Conservation (phyloP, 2,888 invertebrate species). For the Zaprionus lineosus region DNA sequence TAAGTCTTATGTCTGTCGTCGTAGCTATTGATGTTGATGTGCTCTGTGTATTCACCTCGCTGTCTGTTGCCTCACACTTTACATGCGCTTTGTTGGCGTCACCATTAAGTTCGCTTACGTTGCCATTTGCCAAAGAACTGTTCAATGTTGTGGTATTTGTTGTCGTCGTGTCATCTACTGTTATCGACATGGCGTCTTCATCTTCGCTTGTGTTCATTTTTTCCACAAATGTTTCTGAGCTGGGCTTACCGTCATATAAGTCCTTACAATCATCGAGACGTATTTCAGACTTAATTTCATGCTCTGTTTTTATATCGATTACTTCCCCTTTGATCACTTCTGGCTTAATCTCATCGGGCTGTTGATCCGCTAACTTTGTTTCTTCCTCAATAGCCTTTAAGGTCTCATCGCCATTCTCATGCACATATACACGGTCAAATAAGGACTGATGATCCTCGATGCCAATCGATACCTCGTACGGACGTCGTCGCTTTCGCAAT, state of each 20-base stretch:
- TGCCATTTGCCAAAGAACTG: slow-evolving; percentile 36
- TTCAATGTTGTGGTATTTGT: slow-evolving; percentile 1
- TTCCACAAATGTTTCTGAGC: slow-evolving; percentile 53
- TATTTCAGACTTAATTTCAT: slow-evolving; percentile 15
- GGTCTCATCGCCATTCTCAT: slow-evolving; percentile 68
- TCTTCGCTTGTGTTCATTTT: slow-evolving; percentile 79
- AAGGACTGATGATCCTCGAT: slow-evolving; percentile 45
- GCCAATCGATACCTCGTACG: slow-evolving; percentile 84
- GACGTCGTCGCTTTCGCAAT: slow-evolving; percentile 86
- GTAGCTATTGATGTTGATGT: not conserved
- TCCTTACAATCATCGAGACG: slow-evolving; percentile 31
- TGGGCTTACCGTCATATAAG: slow-evolving; percentile 7
- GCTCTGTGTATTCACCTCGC: slow-evolving; percentile 7
- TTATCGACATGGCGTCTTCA: slow-evolving; percentile 51
- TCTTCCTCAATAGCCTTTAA: slow-evolving; percentile 49
- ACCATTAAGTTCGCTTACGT: slow-evolving; percentile 47
- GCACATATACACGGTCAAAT: slow-evolving; percentile 41
- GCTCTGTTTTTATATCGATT: slow-evolving; percentile 21
- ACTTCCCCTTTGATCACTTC: slow-evolving; percentile 48
- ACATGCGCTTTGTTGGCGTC: slow-evolving; percentile 30
- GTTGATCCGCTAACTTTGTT: slow-evolving; percentile 5
- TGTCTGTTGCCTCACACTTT: slow-evolving; percentile 33
- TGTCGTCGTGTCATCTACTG: slow-evolving; percentile 35
- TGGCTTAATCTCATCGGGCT: slow-evolving; percentile 39
- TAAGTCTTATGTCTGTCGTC: slow-evolving; percentile 78